Percentiles rank a stretch among this genome's conserved stretches.
Evolutionary conservation across 1,140 invertebrate genomes (phyloP).

Genomic region (Ceratina australensis): DNA sequence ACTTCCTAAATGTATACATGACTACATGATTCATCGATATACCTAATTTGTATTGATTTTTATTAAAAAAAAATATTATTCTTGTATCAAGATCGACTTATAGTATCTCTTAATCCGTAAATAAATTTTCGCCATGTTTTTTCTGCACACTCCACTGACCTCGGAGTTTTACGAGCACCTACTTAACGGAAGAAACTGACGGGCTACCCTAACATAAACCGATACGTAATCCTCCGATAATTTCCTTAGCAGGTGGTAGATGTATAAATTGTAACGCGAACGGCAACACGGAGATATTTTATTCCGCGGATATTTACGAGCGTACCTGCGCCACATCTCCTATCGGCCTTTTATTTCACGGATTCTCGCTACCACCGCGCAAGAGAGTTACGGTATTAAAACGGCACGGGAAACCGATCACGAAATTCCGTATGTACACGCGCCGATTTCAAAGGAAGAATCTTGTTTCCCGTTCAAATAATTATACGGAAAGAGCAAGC

Average conservation of each 20-base stretch:
- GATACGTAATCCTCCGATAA: conserved; percentile 20
- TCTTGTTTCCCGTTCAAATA: conserved; percentile 1
- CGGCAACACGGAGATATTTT: conserved; percentile 5
- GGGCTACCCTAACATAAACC: too few species aligned
- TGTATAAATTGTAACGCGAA: background rate
- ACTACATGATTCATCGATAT: too few species aligned
- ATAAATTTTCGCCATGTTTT: too few species aligned
- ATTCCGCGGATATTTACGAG: conserved; percentile 25
- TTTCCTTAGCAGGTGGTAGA: background rate
- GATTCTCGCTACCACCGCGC: background rate
- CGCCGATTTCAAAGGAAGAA: background rate
- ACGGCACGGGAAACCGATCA: background rate
- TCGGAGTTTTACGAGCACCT: too few species aligned
- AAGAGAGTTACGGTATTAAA: background rate
- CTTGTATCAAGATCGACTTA: too few species aligned
- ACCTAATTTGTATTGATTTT: too few species aligned
- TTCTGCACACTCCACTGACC: too few species aligned
- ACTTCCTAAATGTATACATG: too few species aligned
- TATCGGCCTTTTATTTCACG: background rate
- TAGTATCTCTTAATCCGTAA: too few species aligned
- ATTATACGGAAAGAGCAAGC: conserved; percentile 9
- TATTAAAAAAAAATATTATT: too few species aligned
- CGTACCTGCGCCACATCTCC: too few species aligned
- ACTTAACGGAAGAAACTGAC: too few species aligned
- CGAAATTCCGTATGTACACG: conserved; percentile 4